Evolutionary conservation across 2,888 invertebrate species (phyloP).

Genomic region (Elysia crispata): DNA sequence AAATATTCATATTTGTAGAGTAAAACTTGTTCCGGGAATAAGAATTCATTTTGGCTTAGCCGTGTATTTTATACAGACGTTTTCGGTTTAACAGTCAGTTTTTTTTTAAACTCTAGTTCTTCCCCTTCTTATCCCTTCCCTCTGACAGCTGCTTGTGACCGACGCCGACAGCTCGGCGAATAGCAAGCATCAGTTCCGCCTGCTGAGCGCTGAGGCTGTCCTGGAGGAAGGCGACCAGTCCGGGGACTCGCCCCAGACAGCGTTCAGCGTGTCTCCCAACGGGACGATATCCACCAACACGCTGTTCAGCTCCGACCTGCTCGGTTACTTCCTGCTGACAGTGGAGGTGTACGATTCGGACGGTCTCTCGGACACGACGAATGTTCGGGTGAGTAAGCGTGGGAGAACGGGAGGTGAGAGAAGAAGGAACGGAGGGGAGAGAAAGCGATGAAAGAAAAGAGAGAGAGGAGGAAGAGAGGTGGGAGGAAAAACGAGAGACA

Average conservation of each 20-base stretch:
- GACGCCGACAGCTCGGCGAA: constrained; percentile 45
- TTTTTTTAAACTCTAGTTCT: too few species aligned
- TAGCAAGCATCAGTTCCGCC: constrained; percentile 39
- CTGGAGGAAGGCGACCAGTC: constrained; percentile 13
- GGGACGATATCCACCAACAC: constrained; percentile 88
- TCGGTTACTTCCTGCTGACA: constrained; percentile 89
- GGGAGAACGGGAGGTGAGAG: not conserved
- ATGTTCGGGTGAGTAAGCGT: constrained; percentile 45
- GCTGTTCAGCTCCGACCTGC: constrained; percentile 96
- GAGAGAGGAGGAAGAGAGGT: too few species aligned
- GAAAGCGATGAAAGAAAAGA: too few species aligned
- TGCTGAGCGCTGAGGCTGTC: not conserved
- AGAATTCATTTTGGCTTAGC: too few species aligned
- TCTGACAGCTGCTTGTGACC: constrained; percentile 32
- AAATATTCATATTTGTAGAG: too few species aligned
- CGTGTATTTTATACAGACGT: too few species aligned
- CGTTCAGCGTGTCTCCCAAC: constrained; percentile 65
- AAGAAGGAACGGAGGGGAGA: not conserved
- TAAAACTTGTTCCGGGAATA: too few species aligned
- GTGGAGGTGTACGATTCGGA: constrained; percentile 55
- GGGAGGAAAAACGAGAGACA: too few species aligned
- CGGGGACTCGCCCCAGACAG: constrained; percentile 41
- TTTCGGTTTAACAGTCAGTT: too few species aligned
- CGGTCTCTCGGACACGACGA: constrained; percentile 37
- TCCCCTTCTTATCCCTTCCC: not conserved